Evolutionary conservation across 1,140 invertebrate genomes (phyloP).

Genomic region (Hypothenemus hampei): DNA sequence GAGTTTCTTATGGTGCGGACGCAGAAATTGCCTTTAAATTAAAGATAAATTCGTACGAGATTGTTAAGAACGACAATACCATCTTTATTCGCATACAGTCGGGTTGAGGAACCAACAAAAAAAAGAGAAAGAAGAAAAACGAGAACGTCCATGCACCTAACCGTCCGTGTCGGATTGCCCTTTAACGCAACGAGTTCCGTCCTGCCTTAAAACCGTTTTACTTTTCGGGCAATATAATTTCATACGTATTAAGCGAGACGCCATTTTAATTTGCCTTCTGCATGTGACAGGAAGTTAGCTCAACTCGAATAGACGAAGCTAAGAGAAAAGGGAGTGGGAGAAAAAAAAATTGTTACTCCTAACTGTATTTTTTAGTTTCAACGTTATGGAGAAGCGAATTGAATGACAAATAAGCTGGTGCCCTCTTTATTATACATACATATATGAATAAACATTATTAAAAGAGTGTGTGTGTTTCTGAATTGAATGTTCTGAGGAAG

Average conservation of each 20-base stretch:
- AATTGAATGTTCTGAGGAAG: neutral
- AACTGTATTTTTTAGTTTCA: neutral
- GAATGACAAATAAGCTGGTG: neutral
- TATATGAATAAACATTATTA: no score
- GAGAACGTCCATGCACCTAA: neutral
- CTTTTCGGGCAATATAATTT: constrained; percentile 29
- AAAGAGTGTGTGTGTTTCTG: neutral
- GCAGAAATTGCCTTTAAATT: no score
- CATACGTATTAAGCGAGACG: constrained; percentile 23
- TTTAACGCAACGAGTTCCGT: constrained; percentile 6
- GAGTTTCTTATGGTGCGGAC: no score
- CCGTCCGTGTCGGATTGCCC: neutral
- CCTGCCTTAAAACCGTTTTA: constrained; percentile 7
- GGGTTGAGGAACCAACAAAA: no score
- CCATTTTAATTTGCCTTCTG: constrained; percentile 28
- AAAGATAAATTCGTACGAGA: no score
- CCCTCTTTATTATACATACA: no score
- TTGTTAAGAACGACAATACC: no score
- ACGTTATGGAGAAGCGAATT: neutral
- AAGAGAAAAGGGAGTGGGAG: neutral
- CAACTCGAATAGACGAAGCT: constrained; percentile 9
- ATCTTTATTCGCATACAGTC: no score
- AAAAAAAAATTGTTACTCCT: neutral
- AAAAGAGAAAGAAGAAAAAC: neutral
- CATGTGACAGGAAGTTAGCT: constrained; percentile 24